Percentiles rank a stretch among this genome's conserved stretches.
These are phyloP conservation scores for Eustalomyia histrio DNA, from an alignment of 2,888 invertebrate genomes.

Conservation along the genomic window DNA sequence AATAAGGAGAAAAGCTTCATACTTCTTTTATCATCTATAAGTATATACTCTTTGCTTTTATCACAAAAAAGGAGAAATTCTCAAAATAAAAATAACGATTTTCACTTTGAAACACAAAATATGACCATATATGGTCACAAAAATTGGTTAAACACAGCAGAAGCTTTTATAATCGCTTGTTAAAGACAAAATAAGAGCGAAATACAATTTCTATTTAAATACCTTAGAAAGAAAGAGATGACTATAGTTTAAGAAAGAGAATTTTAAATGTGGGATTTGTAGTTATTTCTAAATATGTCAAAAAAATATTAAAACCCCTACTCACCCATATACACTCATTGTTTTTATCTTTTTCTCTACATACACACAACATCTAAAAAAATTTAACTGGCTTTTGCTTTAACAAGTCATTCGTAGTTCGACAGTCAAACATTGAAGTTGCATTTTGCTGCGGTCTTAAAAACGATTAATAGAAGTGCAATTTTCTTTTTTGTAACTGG, in stretches of 20 bases:
- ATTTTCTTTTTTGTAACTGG: constrained; percentile 28
- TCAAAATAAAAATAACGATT: constrained; percentile 56
- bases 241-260: constrained; percentile 28
- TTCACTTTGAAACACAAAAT: constrained; percentile 71
- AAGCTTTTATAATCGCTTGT: neutral
- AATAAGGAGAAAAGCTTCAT: constrained; percentile 30
- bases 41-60: no score
- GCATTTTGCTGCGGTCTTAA: constrained; percentile 29
- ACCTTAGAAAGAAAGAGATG: constrained; percentile 39
- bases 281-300: constrained; percentile 44
- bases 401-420: constrained; percentile 69
- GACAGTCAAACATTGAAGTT: constrained; percentile 66
- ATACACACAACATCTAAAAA: constrained; percentile 28
- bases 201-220: constrained; percentile 1
- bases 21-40: no score
- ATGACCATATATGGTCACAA: constrained; percentile 80
- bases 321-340: constrained; percentile 17
- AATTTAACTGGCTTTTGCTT: constrained; percentile 59
- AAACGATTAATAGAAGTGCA: constrained; percentile 38
- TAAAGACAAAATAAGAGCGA: constrained; percentile 4
- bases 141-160: constrained; percentile 71
- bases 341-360: constrained; percentile 25
- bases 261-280: constrained; percentile 50
- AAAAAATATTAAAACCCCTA: constrained; percentile 14
- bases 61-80: constrained; percentile 50